Base-by-base conservation (phyloP, 2,888 invertebrate genomes). In the Lysandra coridon region DNA sequence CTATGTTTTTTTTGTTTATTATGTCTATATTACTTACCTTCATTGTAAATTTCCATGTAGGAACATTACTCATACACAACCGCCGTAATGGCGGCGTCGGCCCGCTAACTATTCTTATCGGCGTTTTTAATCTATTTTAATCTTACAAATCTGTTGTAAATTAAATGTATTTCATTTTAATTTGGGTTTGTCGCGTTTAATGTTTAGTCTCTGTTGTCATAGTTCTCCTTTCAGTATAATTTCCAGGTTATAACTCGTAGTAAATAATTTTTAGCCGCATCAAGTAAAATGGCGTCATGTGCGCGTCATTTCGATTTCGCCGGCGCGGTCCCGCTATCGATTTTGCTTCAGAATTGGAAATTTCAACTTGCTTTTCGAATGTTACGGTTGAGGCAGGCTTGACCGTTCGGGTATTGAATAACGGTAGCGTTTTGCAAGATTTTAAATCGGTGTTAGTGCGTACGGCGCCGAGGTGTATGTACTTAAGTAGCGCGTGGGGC, bases 271-370 rank as follows among this genome's bases (percentile, higher is more conserved):
- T 87, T 90, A 87, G 93, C 91, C 93, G 93, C 92, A 91, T 88
- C 91, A 92, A 89, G 90, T 85, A 94, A 94, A 95, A 94, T 94
- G 95, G 95, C 95, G 95, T 92, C 94, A 88, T 87, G 89, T 88
- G 91, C 92, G 92, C 92, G 92, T 92, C 92, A 88, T 88, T 88
- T 87, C 87, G 90, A 90, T 88, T 90, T 88, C 90, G 88, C 89
- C 88, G 90, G 90, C 87, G 88, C 88, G 89, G 90, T 89, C 87
- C 88, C 88, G 88, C 88, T 90, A 90, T 90, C 83, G 90, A 90
- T 90, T 89, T 87, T 82, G 85, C 83, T 83, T 86, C 85, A 85
- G 86, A 86, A 87, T 83, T 86, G 84, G 86, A 79, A 75, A 78
- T 80, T 79, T 86, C 83, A 83, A 85, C 82, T 85, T 83, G 86